Evolutionary conservation across 2,113 vertebrate species (phyloP), one percentile per base, ranked within the genome.

Genomic region (Collichthys lucidus): DNA sequence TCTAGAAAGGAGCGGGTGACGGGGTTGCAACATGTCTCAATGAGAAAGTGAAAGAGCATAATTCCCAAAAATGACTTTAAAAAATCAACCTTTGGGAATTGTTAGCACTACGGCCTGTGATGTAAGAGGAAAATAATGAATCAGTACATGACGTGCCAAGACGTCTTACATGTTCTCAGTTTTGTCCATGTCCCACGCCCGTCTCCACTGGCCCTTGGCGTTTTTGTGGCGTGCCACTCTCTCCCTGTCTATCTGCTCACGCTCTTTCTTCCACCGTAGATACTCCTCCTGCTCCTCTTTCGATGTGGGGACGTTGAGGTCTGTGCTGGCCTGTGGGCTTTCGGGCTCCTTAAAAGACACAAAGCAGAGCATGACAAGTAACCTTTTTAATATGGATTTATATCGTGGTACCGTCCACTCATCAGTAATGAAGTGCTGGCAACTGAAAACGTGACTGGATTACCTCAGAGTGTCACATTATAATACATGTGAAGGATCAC

Each of bases 121-220:
- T 6, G n/a, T 46, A 14, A 46, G 12, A 46, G 44, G 44, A 35
- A 35, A 40, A 35, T 35, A 35, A 35, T 35, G 35, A 31, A 31
- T 11, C 22, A 44, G 44, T 40, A 74, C 52, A 53, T 55, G 68
- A 74, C 15, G 46, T 29, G 59, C n/a, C 35, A 11, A 57, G 11
- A 78, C 60, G 50, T 94, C 97, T 95, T 97, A 99, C 98, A 95
- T 97, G 81, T 96, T 92, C 57, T 98, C 96, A 0, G 96, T 94
- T 90, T 99, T 99, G 92, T 99, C 96, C 94, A 97, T 83, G 91
- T 99, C 98, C 98, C 98, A 99, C 0, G 97, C 97, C 79, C 98
- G 96, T 69, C 96, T 95, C 98, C 98, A 99, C 92, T 99, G 98
- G 86, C 98, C 98, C 90, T 96, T 97, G 19, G 97, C 94, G 0